Conservation (phyloP, 1,140 invertebrate genomes). For the Mesaphorura yosii region DNA sequence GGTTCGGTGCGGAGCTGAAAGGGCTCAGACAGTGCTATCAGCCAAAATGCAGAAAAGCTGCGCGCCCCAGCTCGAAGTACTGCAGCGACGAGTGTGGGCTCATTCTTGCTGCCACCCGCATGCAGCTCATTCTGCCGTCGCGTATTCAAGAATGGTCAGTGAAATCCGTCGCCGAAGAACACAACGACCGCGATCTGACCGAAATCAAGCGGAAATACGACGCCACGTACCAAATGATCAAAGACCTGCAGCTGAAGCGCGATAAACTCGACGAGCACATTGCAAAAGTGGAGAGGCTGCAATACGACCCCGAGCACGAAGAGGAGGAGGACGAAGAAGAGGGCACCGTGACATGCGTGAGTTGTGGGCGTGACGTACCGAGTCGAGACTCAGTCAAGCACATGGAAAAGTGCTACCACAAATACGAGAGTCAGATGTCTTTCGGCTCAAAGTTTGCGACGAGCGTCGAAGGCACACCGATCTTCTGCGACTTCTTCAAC, state of each 20-base stretch:
- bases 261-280: constrained; percentile 69
- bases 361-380: constrained; percentile 87
- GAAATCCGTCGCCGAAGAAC: constrained; percentile 71
- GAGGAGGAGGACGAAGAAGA: constrained; percentile 58
- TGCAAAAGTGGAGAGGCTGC: constrained; percentile 54
- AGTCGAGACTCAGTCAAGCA: constrained; percentile 78
- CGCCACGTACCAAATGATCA: constrained; percentile 54
- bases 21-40: constrained; percentile 68
- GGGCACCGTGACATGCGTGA: constrained; percentile 85
- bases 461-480: constrained; percentile 74
- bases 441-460: constrained; percentile 92
- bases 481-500: constrained; percentile 98
- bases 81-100: constrained; percentile 89
- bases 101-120: constrained; percentile 71
- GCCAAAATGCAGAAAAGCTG: constrained; percentile 66
- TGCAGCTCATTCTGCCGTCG: constrained; percentile 75
- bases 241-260: constrained; percentile 63
- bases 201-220: constrained; percentile 14
- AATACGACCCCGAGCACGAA: constrained; percentile 49
- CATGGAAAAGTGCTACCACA: constrained; percentile 81
- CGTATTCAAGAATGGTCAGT: constrained; percentile 90
- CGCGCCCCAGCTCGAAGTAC: constrained; percentile 78
- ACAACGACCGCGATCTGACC: constrained; percentile 14
- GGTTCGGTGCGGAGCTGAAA: too few species aligned
- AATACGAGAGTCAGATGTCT: constrained; percentile 91